Evolutionary conservation across 2,888 invertebrate species (phyloP).

Genomic region (Geotrupes spiniger): DNA sequence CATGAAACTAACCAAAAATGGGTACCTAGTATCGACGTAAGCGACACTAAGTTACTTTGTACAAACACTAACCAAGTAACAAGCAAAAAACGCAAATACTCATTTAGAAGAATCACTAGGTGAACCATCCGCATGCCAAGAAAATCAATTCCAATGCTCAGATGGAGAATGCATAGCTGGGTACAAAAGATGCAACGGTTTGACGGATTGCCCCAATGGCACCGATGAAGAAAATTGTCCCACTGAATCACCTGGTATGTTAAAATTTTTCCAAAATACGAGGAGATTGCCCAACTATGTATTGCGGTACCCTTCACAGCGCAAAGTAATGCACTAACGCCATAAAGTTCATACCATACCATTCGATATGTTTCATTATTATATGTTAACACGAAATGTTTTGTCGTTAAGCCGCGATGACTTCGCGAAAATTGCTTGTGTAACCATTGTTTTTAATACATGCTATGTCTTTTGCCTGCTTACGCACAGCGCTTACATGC

Average conservation of each 20-base stretch:
- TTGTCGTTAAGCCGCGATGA: no score
- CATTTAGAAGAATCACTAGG: conserved; percentile 26
- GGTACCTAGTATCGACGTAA: no score
- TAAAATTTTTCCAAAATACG: neutral
- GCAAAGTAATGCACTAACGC: no score
- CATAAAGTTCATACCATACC: no score
- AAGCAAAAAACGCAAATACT: conserved; percentile 7
- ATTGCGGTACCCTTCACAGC: no score
- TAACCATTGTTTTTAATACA: neutral
- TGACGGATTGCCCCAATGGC: conserved; percentile 49
- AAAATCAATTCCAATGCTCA: conserved; percentile 57
- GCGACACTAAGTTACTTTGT: no score
- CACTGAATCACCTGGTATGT: conserved; percentile 17
- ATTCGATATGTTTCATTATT: no score
- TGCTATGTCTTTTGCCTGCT: conserved; percentile 5
- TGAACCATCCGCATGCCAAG: conserved; percentile 32
- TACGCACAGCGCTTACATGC: conserved; percentile 12
- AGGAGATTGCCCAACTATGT: no score
- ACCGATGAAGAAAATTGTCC: conserved; percentile 48
- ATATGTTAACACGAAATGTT: no score
- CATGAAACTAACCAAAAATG: no score
- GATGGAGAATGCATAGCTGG: conserved; percentile 62
- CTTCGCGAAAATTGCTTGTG: no score
- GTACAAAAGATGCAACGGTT: conserved; percentile 53
- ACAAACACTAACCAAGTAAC: conserved; percentile 2